Conservation (phyloP, 1,140 invertebrate species). For the Drosophila mayri region DNA sequence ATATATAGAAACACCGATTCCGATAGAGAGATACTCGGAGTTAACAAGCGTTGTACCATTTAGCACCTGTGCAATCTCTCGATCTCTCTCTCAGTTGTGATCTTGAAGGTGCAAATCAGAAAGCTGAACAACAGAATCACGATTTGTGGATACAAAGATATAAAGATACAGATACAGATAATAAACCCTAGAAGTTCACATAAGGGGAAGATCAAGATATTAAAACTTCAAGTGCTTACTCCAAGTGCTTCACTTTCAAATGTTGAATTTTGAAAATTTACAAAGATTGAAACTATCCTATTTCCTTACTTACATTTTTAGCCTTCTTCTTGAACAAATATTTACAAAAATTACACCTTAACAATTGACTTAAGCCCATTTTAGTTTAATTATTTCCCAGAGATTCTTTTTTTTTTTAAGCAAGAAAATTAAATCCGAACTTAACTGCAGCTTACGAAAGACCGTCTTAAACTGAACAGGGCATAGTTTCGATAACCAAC, state of each 20-base stretch:
- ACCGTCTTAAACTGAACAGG: constrained; percentile 6
- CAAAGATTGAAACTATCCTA: not conserved
- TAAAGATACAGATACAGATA: constrained; percentile 8
- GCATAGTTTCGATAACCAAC: not conserved
- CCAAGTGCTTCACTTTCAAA: not conserved
- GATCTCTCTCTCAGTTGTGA: not conserved
- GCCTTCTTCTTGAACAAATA: not conserved
- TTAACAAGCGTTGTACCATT: constrained; percentile 1
- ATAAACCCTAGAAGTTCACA: not conserved
- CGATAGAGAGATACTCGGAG: not conserved
- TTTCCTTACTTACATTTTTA: not conserved
- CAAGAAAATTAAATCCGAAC: not conserved
- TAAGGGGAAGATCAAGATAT: not conserved
- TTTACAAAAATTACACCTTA: not conserved
- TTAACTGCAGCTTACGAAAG: constrained; percentile 7
- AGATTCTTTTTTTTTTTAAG: not conserved
- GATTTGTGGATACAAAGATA: constrained; percentile 13
- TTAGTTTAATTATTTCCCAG: not conserved
- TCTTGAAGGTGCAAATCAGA: constrained; percentile 2
- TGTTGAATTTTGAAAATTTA: not conserved
- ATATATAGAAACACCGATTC: not conserved
- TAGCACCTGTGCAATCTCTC: constrained; percentile 8
- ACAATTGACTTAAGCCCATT: not conserved
- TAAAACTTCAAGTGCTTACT: not conserved
- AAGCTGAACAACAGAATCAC: constrained; percentile 19